phyloP scores from a whole-genome alignment of 2,888 invertebrate genomes.

The Hemicrepidius hirtus region DNA sequence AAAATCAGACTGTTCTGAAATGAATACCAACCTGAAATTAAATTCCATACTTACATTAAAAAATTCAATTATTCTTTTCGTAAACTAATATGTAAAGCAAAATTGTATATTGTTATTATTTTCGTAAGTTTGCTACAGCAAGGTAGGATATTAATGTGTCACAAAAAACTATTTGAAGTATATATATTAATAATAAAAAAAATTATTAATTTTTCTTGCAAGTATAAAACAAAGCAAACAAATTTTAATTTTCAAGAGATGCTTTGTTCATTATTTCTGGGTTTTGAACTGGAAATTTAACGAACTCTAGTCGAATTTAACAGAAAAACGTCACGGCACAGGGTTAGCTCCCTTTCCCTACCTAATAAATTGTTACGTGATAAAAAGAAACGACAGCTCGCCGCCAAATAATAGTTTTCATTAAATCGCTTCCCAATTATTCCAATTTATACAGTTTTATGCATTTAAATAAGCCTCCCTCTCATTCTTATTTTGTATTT shows the following conservation, averaged over 20 bases:
- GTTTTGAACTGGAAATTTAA: constrained; percentile 52
- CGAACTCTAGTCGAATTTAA: constrained; percentile 43
- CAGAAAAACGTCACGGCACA: constrained; percentile 38
- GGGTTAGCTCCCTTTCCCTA: constrained; percentile 10
- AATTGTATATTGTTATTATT: too few species aligned
- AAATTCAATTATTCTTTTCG: too few species aligned
- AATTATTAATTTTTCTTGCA: constrained; percentile 21
- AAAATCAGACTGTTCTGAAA: too few species aligned
- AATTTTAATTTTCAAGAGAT: constrained; percentile 53
- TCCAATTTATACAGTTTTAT: constrained; percentile 58
- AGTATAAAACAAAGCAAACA: constrained; percentile 45
- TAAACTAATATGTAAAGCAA: too few species aligned
- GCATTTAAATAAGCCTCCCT: constrained; percentile 48
- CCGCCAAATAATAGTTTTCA: constrained; percentile 8
- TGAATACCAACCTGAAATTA: too few species aligned
- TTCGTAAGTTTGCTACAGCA: too few species aligned
- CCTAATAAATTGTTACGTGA: constrained; percentile 1
- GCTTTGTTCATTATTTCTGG: constrained; percentile 53
- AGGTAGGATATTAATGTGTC: too few species aligned
- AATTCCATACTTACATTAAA: too few species aligned
- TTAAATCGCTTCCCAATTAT: constrained; percentile 53
- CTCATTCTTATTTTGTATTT: constrained; percentile 28
- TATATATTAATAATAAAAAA: constrained; percentile 23
- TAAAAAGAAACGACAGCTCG: constrained; percentile 16
- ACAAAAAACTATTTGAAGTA: not conserved